Base-by-base conservation (phyloP, 1,140 invertebrate species). In the Anoplolepis gracilipes region DNA sequence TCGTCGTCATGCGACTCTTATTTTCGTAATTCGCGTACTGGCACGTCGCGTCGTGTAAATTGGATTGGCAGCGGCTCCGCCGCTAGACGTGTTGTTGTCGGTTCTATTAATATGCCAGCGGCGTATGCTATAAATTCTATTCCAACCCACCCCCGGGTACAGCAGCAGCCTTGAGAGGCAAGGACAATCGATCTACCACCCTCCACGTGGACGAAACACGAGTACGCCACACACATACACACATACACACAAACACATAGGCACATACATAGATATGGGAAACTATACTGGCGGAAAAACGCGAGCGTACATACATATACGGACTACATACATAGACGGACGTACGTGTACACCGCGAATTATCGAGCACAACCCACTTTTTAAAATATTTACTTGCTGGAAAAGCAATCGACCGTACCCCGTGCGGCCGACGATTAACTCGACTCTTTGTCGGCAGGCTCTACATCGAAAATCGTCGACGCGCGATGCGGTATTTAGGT, bases 51-150 rank as follows among this genome's bases (percentile, higher is more conserved):
- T 77, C 82, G 81, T 87, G 67, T 85, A 85, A 87, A 87, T 87
- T 85, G 86, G 84, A 87, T 85, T 85, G 42, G 82, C 72, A 72
- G 72, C 55, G 62, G 79, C 85, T 55, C 59, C 61, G 39, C n/a
- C 57, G 42, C 69, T 65, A 59, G 65, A 87, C 67, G 78, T 82
- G 78, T 82, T 82, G 82, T 86, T 84, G 78, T 76, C 69, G 39
- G 77, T 87, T 88, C 85, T 90, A 91, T 91, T 90, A 90, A 90
- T 90, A 90, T 89, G 85, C 75, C 87, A 90, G 73, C 81, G 87
- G 82, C 87, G 81, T 82, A 69, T 49, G 85, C 89, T 90, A 91
- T 91, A 91, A 91, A 90, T 91, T 91, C 85, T 88, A 87, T 89
- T 86, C 75, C 82, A 62, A 85, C 59, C 64, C 65, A 59, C 78